Percentiles rank a stretch among this genome's conserved stretches.
phyloP scores from a whole-genome alignment of 2,888 invertebrate genomes.

The Ditula angustiorana region DNA sequence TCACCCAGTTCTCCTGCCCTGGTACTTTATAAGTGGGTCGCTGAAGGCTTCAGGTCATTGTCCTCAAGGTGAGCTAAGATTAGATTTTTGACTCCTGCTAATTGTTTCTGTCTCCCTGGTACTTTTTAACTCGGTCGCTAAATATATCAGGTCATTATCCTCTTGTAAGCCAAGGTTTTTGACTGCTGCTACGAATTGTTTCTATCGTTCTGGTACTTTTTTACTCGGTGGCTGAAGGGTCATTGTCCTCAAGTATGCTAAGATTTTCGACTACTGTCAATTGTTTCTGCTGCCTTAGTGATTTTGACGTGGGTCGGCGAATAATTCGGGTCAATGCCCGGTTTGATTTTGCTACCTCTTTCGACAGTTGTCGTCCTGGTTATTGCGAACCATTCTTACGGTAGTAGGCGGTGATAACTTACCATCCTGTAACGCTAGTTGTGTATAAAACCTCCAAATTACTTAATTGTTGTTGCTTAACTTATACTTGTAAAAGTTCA shows the following conservation, averaged over 20 bases:
- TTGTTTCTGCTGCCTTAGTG: slow-evolving; percentile 60
- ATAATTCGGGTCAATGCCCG: slow-evolving; percentile 24
- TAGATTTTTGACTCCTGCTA: too few species aligned
- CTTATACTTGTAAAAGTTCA: too few species aligned
- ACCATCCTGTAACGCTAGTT: too few species aligned
- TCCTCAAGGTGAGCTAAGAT: neutral
- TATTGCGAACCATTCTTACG: too few species aligned
- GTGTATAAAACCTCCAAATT: too few species aligned
- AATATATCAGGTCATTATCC: too few species aligned
- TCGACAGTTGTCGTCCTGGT: too few species aligned
- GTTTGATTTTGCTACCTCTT: neutral
- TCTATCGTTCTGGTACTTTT: neutral
- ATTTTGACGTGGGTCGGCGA: slow-evolving; percentile 53
- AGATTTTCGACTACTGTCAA: neutral
- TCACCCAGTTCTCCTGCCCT: slow-evolving; percentile 70
- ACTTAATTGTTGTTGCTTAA: too few species aligned
- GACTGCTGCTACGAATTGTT: too few species aligned
- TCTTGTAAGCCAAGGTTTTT: too few species aligned
- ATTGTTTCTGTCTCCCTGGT: neutral
- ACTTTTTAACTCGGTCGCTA: too few species aligned
- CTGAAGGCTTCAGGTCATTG: slow-evolving; percentile 40
- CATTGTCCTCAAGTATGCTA: neutral
- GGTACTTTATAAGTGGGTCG: slow-evolving; percentile 58
- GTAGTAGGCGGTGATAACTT: too few species aligned
- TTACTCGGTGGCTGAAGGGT: neutral